These are phyloP conservation scores for Scolopax mira DNA, from an alignment of 2,113 vertebrate species.

Conservation along the genomic window DNA sequence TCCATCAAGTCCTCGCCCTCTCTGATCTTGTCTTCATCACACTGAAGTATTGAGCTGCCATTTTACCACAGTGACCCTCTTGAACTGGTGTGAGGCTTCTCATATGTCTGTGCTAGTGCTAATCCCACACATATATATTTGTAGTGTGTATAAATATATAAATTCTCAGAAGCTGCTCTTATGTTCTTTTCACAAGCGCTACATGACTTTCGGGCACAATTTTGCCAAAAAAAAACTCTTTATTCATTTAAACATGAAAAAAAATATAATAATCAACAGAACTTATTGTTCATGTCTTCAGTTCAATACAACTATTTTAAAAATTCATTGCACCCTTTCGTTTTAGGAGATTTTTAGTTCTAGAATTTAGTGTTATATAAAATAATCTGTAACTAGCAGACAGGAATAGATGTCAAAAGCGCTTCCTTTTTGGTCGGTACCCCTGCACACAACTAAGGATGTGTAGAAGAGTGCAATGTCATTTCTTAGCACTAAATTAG, in stretches of 20 bases:
- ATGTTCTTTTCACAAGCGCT: background rate
- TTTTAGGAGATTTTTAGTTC: background rate
- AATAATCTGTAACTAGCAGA: background rate
- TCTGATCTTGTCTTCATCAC: background rate
- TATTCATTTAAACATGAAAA: background rate
- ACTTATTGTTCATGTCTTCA: background rate
- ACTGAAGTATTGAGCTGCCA: background rate
- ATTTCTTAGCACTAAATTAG: background rate
- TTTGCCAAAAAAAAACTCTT: background rate
- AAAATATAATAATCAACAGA: background rate
- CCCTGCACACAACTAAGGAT: background rate
- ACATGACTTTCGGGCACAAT: background rate
- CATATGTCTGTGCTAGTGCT: background rate
- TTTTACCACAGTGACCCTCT: background rate
- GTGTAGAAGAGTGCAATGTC: background rate
- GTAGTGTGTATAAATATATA: background rate
- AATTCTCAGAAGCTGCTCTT: background rate
- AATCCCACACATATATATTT: background rate
- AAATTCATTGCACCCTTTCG: background rate
- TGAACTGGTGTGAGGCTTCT: background rate
- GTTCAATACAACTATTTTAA: background rate
- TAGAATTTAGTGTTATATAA: background rate
- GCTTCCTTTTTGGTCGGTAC: background rate
- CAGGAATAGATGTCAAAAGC: background rate
- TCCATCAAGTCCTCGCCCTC: background rate